A percentile compares a stretch with the other conserved stretches of the same genome.
Conservation (phyloP, 2,888 invertebrate species). For the Argyresthia albistria region DNA sequence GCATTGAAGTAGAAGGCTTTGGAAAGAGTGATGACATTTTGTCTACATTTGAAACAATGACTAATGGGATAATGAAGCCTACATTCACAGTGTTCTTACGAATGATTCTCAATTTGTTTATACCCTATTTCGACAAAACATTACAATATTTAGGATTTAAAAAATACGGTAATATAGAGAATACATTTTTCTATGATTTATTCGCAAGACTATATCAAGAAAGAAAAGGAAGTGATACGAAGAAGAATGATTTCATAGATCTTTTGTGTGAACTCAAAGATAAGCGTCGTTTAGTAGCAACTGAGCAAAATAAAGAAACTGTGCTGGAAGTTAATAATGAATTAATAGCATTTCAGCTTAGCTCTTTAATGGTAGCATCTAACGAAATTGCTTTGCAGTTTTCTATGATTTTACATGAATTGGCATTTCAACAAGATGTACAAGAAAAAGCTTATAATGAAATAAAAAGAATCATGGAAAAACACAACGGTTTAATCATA, state of each 20-base stretch:
- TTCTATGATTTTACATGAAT: constrained; percentile 40
- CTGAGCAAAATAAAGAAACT: background rate
- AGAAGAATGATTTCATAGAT: constrained; percentile 14
- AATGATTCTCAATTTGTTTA: too few relatives aligned
- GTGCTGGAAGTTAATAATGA: background rate
- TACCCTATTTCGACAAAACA: too few relatives aligned
- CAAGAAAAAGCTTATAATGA: constrained; percentile 34
- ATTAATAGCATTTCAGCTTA: constrained; percentile 34
- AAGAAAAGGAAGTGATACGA: background rate
- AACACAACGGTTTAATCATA: constrained; percentile 26
- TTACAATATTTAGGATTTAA: too few relatives aligned
- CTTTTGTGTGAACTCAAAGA: constrained; percentile 12
- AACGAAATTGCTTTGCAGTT: constrained; percentile 62
- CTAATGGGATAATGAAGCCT: too few relatives aligned
- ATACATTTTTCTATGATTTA: background rate
- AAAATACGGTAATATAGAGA: too few relatives aligned
- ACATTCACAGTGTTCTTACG: too few relatives aligned
- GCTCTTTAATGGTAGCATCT: constrained; percentile 43
- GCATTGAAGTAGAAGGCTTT: too few relatives aligned
- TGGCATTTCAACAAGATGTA: constrained; percentile 34
- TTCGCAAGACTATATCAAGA: background rate
- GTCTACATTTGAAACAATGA: background rate
- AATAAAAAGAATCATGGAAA: constrained; percentile 29
- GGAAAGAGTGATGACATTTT: too few relatives aligned
- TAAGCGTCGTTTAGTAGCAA: background rate